Evolutionary conservation across 2,888 invertebrate genomes (phyloP).

Genomic region (Eugnorisma glareosa): DNA sequence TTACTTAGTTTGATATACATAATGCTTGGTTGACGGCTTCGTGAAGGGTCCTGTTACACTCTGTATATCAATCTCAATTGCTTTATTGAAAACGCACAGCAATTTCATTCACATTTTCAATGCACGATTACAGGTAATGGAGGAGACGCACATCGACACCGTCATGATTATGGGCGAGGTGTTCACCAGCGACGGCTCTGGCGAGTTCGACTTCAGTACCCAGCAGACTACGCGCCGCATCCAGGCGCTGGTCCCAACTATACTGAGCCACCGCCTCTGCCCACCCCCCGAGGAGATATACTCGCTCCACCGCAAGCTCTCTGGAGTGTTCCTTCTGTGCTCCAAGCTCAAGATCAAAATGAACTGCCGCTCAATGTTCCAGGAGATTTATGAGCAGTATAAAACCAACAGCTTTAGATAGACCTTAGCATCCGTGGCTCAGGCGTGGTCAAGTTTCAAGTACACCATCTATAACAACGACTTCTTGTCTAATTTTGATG

Average conservation of each 20-base stretch:
- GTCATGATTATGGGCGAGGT: conserved; percentile 99
- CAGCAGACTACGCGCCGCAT: conserved; percentile 95
- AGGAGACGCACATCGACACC: conserved; percentile 98
- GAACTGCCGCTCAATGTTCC: conserved; percentile 95
- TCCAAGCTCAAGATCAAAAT: conserved; percentile 95
- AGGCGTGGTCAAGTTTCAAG: conserved; percentile 51
- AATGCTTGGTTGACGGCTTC: no score
- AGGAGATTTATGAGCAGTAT: conserved; percentile 94
- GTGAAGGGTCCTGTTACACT: no score
- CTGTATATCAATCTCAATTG: no score
- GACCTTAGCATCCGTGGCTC: conserved; percentile 41
- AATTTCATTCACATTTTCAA: neutral
- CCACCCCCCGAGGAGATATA: conserved; percentile 99
- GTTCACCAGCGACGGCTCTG: conserved; percentile 92
- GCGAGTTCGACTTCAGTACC: conserved; percentile 96
- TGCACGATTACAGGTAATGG: conserved; percentile 92
- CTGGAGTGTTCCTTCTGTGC: conserved; percentile 98
- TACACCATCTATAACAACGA: conserved; percentile 37
- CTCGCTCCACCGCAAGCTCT: conserved; percentile 98
- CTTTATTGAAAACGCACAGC: neutral
- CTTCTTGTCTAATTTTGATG: conserved; percentile 31
- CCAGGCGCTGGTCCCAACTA: conserved; percentile 97
- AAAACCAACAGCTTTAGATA: conserved; percentile 70
- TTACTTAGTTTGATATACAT: no score
- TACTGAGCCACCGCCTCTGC: conserved; percentile 97